Conservation (phyloP, 2,113 vertebrate genomes). For the Ageneiosus marmoratus region DNA sequence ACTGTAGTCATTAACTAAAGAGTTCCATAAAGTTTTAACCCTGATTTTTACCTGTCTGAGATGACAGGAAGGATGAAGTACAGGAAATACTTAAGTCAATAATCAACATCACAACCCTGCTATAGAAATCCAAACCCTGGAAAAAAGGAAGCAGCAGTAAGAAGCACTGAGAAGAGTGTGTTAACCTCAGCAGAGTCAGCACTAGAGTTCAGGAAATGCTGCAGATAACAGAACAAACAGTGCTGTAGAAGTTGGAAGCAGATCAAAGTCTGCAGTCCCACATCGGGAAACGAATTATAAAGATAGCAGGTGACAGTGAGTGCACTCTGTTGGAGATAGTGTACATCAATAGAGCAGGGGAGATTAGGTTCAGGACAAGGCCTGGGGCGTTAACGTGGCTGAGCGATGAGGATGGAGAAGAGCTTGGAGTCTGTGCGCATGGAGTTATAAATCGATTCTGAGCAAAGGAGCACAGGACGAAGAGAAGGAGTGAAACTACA, state of each 20-base stretch:
- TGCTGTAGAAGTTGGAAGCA: neutral
- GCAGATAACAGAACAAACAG: slow-evolving; percentile 17
- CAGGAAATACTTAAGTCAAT: neutral
- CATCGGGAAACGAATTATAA: slow-evolving; percentile 3
- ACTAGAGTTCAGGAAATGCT: neutral
- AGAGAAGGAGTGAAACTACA: neutral
- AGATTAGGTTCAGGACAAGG: slow-evolving; percentile 33
- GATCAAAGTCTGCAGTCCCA: slow-evolving; percentile 16
- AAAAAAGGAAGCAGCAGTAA: neutral
- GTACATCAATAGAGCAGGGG: slow-evolving; percentile 7
- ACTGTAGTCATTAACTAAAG: neutral
- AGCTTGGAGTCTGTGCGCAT: neutral
- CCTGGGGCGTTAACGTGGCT: neutral
- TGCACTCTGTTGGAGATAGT: slow-evolving; percentile 27
- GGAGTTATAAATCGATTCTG: neutral
- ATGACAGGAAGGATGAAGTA: neutral
- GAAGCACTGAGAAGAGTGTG: neutral
- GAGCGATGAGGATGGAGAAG: slow-evolving; percentile 1
- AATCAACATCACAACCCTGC: too few relatives aligned
- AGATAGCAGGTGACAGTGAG: slow-evolving; percentile 24
- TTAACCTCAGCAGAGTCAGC: neutral
- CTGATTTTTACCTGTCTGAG: neutral
- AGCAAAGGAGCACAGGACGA: neutral
- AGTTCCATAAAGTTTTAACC: too few relatives aligned
- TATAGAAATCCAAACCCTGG: neutral